Evolutionary conservation across 2,888 invertebrate species (phyloP).

Genomic region (Rhagonycha fulva): DNA sequence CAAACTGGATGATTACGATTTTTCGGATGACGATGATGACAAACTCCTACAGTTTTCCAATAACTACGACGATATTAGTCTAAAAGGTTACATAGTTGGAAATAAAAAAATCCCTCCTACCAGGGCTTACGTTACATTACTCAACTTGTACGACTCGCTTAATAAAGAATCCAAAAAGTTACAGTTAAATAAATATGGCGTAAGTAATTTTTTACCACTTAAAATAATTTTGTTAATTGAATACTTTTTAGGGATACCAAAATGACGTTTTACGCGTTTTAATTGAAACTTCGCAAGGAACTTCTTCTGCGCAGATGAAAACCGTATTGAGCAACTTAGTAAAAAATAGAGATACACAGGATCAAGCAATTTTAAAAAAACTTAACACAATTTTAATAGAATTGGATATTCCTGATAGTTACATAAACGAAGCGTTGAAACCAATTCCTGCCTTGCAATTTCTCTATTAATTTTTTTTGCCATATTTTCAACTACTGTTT

Average conservation of each 20-base stretch:
- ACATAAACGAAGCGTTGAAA: constrained; percentile 61
- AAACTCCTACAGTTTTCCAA: constrained; percentile 45
- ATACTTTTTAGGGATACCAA: constrained; percentile 62
- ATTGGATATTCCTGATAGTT: constrained; percentile 61
- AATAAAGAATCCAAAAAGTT: constrained; percentile 70
- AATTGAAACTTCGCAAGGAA: constrained; percentile 60
- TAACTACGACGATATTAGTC: constrained; percentile 46
- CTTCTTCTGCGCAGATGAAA: constrained; percentile 63
- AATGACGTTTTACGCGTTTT: constrained; percentile 61
- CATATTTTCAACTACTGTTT: background rate
- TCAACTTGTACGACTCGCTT: constrained; percentile 65
- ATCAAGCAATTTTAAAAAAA: constrained; percentile 63
- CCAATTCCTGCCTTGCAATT: constrained; percentile 62
- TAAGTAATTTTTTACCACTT: constrained; percentile 49
- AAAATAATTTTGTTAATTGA: background rate
- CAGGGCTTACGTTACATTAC: constrained; percentile 62
- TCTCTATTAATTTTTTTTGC: constrained; percentile 11
- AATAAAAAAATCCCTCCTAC: constrained; percentile 62
- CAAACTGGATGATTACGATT: constrained; percentile 37
- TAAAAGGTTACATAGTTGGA: constrained; percentile 48
- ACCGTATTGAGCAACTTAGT: constrained; percentile 62
- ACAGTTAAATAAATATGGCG: constrained; percentile 64
- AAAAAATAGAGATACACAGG: constrained; percentile 62
- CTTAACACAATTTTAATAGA: constrained; percentile 61
- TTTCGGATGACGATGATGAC: constrained; percentile 40